These are phyloP conservation scores for Coranthus polyacanthus DNA, from an alignment of 2,797 vertebrate genomes.

Conservation along the genomic window DNA sequence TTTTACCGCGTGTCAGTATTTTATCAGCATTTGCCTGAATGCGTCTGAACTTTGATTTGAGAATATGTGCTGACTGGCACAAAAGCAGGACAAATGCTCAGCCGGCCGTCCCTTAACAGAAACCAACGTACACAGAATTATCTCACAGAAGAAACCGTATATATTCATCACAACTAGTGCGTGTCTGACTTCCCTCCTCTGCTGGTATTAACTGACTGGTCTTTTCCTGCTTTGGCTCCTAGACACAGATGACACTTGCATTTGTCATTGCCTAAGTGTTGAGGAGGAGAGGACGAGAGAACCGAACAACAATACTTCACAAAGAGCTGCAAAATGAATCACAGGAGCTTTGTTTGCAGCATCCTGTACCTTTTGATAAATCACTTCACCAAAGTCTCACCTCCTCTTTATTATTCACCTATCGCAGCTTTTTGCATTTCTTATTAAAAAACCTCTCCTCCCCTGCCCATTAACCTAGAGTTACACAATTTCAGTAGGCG, in stretches of 20 bases:
- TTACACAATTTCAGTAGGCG: neutral
- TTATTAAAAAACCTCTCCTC: neutral
- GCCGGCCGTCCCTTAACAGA: conserved; percentile 13
- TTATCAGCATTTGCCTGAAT: no score
- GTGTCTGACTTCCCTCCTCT: conserved; percentile 53
- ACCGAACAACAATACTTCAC: conserved; percentile 49
- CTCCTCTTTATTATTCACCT: conserved; percentile 30
- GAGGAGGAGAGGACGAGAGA: conserved; percentile 54
- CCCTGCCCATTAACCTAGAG: neutral
- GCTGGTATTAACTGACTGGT: conserved; percentile 47
- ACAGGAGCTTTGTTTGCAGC: conserved; percentile 40
- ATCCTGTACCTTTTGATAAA: conserved; percentile 51
- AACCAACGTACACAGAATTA: conserved; percentile 43
- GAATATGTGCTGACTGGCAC: conserved; percentile 42
- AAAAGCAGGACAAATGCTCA: conserved; percentile 21
- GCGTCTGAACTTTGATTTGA: no score
- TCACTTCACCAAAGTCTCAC: conserved; percentile 39
- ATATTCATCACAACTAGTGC: conserved; percentile 71
- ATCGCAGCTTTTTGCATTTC: conserved; percentile 38
- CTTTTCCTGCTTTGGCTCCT: conserved; percentile 55
- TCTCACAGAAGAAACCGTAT: conserved; percentile 49
- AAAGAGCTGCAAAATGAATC: conserved; percentile 52
- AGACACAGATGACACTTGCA: conserved; percentile 70
- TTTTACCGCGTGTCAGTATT: no score
- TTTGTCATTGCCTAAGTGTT: conserved; percentile 68